Base-by-base conservation (phyloP, 2,797 vertebrate genomes). In the Characodon lateralis region DNA sequence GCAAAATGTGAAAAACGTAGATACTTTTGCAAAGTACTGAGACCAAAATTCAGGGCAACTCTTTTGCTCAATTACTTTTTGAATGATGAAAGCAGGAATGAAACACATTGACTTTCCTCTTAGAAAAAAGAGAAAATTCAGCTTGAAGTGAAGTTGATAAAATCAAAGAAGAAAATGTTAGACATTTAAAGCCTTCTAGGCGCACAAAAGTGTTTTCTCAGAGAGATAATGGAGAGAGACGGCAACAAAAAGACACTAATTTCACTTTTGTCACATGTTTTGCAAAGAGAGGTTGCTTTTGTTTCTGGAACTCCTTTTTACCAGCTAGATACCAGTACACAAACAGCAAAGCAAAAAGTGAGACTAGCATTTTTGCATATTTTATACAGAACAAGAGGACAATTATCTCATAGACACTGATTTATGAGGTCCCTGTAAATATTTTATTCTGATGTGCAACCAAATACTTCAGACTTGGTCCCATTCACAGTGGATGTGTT, bases 341-440 rank as follows among this genome's bases (percentile, higher is more conserved):
- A 16, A 26, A 69, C 24, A 69, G 41, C 24, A 46, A 48, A 69
- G 66, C 46, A 46, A 69, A 46, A 69, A 69, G 24, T 69, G 41
- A 69, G 41, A 69, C 41, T 24, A 69, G 41, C 24, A 18, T 46
- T 8, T 72, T 41, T 53, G 22, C 48, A 75, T 51, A 53, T 66
- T 68, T 53, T 75, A 51, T 51, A 20, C 8, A 50, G 24, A 68
- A 66, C 22, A 39, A 41, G 28, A 53, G 46, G 26, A 55, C 10
- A 66, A 51, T 65, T 39, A 51, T 70, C 43, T 39, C 8, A 26
- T 7, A 10, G 48, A 48, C 58, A 26, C 31, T 46, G 41, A 46
- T 71, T 72, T 18, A 48, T 71, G 56, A 71, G 12, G n/a, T 50
- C 20, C 22, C 31, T 55, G 6, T 72, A 14, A 55, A 80, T 58